phyloP scores from a whole-genome alignment of 2,797 vertebrate species.

The Mycteria americana region DNA sequence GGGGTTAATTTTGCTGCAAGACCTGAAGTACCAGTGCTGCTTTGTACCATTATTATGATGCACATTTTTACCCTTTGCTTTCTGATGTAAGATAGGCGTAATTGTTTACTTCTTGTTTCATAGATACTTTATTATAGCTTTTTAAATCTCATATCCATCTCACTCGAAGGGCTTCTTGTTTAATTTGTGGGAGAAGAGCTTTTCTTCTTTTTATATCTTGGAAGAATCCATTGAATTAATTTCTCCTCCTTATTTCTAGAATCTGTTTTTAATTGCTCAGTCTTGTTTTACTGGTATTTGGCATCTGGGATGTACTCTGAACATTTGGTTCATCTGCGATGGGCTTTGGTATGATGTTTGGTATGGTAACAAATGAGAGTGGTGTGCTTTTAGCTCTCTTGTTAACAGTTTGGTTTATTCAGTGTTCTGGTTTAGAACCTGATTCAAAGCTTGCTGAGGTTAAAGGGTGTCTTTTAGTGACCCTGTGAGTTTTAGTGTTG shows the following conservation, averaged over 20 bases:
- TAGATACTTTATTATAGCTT: background rate
- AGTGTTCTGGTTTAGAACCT: background rate
- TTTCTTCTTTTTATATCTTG: background rate
- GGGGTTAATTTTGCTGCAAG: background rate
- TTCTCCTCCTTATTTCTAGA: background rate
- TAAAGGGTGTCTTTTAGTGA: background rate
- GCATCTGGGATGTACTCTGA: background rate
- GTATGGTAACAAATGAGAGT: background rate
- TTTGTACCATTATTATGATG: background rate
- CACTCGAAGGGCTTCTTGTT: background rate
- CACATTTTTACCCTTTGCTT: background rate
- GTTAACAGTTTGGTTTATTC: background rate
- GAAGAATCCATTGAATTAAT: background rate
- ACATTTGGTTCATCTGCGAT: background rate
- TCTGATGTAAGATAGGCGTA: background rate
- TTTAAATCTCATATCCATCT: background rate
- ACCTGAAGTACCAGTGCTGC: background rate
- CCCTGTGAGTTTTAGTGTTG: background rate
- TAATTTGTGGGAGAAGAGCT: background rate
- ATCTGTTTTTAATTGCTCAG: background rate
- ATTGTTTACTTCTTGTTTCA: background rate
- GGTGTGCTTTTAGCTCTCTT: background rate
- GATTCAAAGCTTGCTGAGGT: background rate
- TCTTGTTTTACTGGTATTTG: background rate
- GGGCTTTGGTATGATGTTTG: background rate